Evolutionary conservation across 2,797 vertebrate genomes (phyloP).

Genomic region (Pseudocheirus occidentalis): DNA sequence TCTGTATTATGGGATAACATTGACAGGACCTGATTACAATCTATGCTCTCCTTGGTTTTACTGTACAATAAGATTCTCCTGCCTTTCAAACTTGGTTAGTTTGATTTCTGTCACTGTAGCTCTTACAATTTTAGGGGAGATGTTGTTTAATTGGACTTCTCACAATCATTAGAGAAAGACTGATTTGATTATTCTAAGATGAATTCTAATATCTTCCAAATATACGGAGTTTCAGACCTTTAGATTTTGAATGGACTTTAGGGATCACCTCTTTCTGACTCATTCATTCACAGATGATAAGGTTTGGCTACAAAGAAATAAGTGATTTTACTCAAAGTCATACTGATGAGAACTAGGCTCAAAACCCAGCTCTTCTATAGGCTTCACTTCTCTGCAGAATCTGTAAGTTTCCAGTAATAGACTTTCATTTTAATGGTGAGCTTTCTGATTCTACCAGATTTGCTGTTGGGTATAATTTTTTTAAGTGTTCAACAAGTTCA

Average conservation of each 20-base stretch:
- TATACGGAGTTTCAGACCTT: neutral
- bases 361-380: neutral
- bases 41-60: conserved; percentile 6
- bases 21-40: neutral
- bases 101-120: neutral
- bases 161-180: conserved; percentile 44
- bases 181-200: conserved; percentile 14
- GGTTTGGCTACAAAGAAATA: neutral
- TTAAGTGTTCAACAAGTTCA: neutral
- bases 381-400: neutral
- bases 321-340: neutral
- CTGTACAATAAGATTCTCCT: neutral
- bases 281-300: neutral
- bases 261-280: neutral
- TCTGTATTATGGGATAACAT: neutral
- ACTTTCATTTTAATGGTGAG: neutral
- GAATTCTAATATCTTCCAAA: conserved; percentile 40
- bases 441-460: neutral
- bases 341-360: neutral
- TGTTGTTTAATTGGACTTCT: conserved; percentile 17
- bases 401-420: neutral
- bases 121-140: conserved; percentile 40
- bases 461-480: neutral
- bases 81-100: neutral
- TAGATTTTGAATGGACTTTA: neutral